phyloP scores from a whole-genome alignment of 2,113 vertebrate species.

The Muntiacus muntjak region DNA sequence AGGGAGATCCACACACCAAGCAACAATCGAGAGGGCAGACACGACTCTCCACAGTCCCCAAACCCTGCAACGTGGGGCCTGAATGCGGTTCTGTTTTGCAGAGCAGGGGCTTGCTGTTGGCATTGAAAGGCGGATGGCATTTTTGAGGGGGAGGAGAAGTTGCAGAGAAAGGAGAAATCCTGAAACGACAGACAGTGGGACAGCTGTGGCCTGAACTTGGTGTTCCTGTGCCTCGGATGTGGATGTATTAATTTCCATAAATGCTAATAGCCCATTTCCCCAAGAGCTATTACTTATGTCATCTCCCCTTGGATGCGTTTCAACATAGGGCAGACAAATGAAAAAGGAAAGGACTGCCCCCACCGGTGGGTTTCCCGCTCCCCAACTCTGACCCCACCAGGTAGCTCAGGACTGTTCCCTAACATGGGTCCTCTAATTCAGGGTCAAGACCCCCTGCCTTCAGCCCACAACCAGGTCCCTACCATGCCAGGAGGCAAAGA shows the following conservation, averaged over 20 bases:
- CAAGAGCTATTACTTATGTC: conserved; percentile 68
- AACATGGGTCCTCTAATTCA: neutral
- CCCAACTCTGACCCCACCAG: neutral
- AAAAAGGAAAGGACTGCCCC: neutral
- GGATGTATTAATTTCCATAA: conserved; percentile 70
- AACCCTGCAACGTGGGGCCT: neutral
- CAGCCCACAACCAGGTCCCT: neutral
- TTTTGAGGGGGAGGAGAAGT: conserved; percentile 40
- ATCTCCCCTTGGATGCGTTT: conserved; percentile 48
- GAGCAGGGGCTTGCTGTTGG: neutral
- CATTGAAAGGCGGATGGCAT: neutral
- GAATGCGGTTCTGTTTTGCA: neutral
- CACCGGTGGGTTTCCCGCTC: neutral
- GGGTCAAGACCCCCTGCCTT: neutral
- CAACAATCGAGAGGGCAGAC: neutral
- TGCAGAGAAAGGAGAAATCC: conserved; percentile 31
- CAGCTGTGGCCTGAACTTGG: conserved; percentile 53
- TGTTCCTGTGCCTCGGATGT: conserved; percentile 32
- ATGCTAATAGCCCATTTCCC: conserved; percentile 60
- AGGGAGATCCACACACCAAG: neutral
- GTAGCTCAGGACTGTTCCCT: neutral
- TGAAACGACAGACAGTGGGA: conserved; percentile 41
- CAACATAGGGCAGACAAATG: conserved; percentile 20
- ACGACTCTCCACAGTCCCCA: neutral
- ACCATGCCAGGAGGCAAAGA: conserved; percentile 14